Conservation (phyloP, 2,888 invertebrate species). For the Cremastinae sp. region DNA sequence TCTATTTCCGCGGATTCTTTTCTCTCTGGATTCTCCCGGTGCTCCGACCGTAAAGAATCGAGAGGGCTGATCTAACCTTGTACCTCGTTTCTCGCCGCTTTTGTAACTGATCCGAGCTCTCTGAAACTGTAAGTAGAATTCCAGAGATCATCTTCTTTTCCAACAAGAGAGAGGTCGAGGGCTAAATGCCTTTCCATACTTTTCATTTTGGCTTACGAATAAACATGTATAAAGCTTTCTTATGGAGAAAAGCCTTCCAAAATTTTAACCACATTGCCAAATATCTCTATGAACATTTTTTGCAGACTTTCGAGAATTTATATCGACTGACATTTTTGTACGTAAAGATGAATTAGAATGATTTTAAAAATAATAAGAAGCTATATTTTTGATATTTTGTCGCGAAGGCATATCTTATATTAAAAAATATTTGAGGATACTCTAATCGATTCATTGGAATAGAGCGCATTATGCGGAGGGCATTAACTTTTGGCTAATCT, state of each 20-base stretch:
- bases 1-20: background rate
- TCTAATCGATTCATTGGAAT: no score
- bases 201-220: conserved; percentile 7
- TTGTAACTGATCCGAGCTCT: background rate
- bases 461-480: no score
- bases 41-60: conserved; percentile 3
- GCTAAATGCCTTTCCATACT: conserved; percentile 10
- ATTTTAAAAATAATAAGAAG: no score
- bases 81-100: conserved; percentile 18
- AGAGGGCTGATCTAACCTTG: background rate
- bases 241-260: background rate
- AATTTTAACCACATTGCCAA: no score
- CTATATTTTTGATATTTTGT: no score
- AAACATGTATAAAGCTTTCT: background rate
- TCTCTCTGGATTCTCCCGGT: conserved; percentile 2
- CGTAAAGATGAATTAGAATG: no score
- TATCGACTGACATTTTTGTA: no score
- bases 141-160: conserved; percentile 7
- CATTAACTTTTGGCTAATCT: no score
- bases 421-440: no score
- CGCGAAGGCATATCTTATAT: no score
- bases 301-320: no score
- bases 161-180: conserved; percentile 6
- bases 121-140: conserved; percentile 12
- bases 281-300: background rate